Evolutionary conservation across 2,797 vertebrate species (phyloP).

Genomic region (Petrocephalus sullivani): DNA sequence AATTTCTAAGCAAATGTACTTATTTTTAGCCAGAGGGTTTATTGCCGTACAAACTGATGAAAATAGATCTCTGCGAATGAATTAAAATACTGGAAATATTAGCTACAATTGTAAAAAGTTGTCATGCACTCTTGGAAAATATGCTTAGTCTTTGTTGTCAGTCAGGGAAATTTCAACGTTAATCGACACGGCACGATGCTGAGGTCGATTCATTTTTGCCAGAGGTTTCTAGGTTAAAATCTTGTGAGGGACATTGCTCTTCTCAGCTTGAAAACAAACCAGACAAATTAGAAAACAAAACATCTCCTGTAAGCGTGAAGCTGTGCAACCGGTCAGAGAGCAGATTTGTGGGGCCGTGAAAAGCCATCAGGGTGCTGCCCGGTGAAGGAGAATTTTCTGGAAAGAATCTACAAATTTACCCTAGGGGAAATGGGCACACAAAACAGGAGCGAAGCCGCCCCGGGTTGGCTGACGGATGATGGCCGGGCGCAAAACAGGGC

Average conservation of each 20-base stretch:
- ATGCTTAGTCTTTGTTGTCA: not conserved
- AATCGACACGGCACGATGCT: not conserved
- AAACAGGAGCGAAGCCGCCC: not conserved
- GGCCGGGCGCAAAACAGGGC: not conserved
- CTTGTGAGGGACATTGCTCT: not conserved
- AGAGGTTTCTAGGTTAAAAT: not conserved
- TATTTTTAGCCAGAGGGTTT: not conserved
- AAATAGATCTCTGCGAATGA: not conserved
- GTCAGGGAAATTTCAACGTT: not conserved
- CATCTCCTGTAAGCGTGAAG: not conserved
- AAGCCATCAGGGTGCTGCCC: not conserved
- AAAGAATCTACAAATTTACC: not conserved
- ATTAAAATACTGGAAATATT: not conserved
- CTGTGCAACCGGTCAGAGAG: not conserved
- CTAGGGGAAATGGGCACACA: not conserved
- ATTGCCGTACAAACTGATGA: not conserved
- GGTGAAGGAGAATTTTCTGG: constrained; percentile 3
- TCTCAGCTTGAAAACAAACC: not conserved
- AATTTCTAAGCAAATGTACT: not conserved
- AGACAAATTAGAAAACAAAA: constrained; percentile 10
- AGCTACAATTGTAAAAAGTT: not conserved
- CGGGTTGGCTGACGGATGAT: not conserved
- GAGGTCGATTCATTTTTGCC: not conserved
- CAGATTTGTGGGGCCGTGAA: not conserved
- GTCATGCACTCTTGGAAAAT: not conserved